Evolutionary conservation across 2,797 vertebrate species (phyloP), one percentile per base, ranked within the genome.

Genomic region (Lithobates sylvaticus): DNA sequence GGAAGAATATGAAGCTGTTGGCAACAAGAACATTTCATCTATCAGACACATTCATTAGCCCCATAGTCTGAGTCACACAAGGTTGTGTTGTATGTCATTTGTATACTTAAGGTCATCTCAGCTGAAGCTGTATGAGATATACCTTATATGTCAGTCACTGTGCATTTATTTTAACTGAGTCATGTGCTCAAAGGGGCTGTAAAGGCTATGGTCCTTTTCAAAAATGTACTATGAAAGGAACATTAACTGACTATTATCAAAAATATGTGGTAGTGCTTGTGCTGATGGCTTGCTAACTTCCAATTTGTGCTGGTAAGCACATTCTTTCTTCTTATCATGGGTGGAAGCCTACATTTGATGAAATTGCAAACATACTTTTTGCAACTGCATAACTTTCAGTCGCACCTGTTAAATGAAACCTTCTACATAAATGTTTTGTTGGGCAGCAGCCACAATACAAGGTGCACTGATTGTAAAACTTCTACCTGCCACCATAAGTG

Each of bases 191-290:
- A 26, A 76, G 5, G 6, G 61, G 29, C 15, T 18, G 50, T 16
- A 18, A 16, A 54, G 16, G 13, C 15, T 54, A 5, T 5, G 16
- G 50, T 42, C 26, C 1, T 8, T 10, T 36, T 61, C 6, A 13
- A 27, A 9, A 36, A 76, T 32, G 16, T 58, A 54, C 75, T 58
- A n/a, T 39, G 36, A 36, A 16, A 58, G 50, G 18, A 32, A 13
- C 34, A n/a, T 32, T 32, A 77, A 65, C 54, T 15, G 58, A 39
- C 34, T 34, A 13, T 16, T 77, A 64, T 65, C 13, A 16, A 21
- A 77, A 65, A 26, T 65, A 77, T 77, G 76, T 50, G 34, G 32
- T 18, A 65, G 34, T 39, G 34, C 76, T 36, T 18, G 58, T 64
- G 54, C 32, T 54, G 21, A 23, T 10, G 47, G 74, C 58, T 47